These are phyloP conservation scores for Ctena decussata DNA, from an alignment of 2,888 invertebrate species.

Conservation along the genomic window DNA sequence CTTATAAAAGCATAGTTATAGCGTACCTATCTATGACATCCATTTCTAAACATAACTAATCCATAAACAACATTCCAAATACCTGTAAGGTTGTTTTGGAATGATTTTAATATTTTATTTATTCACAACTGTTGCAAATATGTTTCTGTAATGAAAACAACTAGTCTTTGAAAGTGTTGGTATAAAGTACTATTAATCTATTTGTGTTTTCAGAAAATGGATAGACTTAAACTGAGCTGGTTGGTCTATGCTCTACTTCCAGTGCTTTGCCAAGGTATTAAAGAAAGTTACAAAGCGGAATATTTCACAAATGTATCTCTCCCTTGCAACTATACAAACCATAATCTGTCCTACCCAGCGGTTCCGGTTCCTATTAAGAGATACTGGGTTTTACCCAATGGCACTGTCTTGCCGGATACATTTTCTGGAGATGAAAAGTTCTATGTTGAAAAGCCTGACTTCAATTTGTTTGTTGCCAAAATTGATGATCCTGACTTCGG, in stretches of 20 bases:
- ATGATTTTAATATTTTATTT: too few relatives aligned
- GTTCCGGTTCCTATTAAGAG: constrained; percentile 45
- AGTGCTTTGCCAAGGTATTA: background rate
- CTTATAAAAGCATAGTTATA: too few relatives aligned
- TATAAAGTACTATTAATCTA: background rate
- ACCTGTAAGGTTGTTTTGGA: too few relatives aligned
- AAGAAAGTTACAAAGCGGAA: constrained; percentile 52
- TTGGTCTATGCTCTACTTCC: too few relatives aligned
- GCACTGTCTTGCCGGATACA: constrained; percentile 42
- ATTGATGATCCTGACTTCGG: constrained; percentile 71
- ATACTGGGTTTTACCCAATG: constrained; percentile 59
- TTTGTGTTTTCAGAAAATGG: background rate
- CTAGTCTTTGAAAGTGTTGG: background rate
- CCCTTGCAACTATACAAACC: constrained; percentile 52
- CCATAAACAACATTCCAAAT: too few relatives aligned
- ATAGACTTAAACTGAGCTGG: too few relatives aligned
- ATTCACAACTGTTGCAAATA: too few relatives aligned
- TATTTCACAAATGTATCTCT: constrained; percentile 52
- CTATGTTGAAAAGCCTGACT: constrained; percentile 37
- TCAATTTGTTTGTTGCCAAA: constrained; percentile 41
- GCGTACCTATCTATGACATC: too few relatives aligned
- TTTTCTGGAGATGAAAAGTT: constrained; percentile 15
- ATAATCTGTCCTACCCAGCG: constrained; percentile 38
- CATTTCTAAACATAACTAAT: too few relatives aligned
- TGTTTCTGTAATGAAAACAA: background rate